These are phyloP conservation scores for Tachyglossus aculeatus DNA, from an alignment of 2,797 vertebrate species.

Conservation along the genomic window DNA sequence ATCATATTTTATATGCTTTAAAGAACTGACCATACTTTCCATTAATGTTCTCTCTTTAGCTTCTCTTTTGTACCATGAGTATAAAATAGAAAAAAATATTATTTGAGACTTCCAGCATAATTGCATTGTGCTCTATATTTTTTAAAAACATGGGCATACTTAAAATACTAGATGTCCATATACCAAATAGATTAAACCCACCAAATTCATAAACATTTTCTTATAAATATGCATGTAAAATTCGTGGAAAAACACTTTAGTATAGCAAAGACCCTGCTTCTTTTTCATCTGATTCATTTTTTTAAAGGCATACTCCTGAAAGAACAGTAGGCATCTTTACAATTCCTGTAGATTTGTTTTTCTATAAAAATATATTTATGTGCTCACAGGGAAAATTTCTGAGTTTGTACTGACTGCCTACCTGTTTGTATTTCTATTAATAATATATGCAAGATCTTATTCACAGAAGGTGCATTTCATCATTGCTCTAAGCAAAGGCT, in stretches of 20 bases:
- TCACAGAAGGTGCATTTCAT: neutral
- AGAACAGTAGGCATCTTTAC: neutral
- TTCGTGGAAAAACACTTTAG: constrained; percentile 13
- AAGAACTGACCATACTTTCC: constrained; percentile 31
- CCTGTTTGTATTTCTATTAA: neutral
- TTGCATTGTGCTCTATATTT: constrained; percentile 31
- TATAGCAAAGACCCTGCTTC: constrained; percentile 54
- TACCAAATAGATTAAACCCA: constrained; percentile 15
- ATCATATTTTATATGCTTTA: constrained; percentile 29
- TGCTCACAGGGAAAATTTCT: constrained; percentile 36
- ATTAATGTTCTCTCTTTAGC: constrained; percentile 23
- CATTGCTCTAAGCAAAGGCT: neutral
- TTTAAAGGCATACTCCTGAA: constrained; percentile 9
- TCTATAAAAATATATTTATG: constrained; percentile 66
- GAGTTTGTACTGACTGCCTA: neutral
- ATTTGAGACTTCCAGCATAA: constrained; percentile 33
- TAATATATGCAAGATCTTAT: neutral
- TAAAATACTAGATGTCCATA: constrained; percentile 53
- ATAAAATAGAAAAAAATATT: constrained; percentile 57
- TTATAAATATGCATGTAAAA: constrained; percentile 48
- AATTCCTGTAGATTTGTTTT: constrained; percentile 29
- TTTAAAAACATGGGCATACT: constrained; percentile 33
- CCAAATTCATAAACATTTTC: neutral
- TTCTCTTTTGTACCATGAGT: constrained; percentile 15
- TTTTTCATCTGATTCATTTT: constrained; percentile 17